Conservation (phyloP, 2,888 invertebrate species). For the Lepas anatifera region DNA sequence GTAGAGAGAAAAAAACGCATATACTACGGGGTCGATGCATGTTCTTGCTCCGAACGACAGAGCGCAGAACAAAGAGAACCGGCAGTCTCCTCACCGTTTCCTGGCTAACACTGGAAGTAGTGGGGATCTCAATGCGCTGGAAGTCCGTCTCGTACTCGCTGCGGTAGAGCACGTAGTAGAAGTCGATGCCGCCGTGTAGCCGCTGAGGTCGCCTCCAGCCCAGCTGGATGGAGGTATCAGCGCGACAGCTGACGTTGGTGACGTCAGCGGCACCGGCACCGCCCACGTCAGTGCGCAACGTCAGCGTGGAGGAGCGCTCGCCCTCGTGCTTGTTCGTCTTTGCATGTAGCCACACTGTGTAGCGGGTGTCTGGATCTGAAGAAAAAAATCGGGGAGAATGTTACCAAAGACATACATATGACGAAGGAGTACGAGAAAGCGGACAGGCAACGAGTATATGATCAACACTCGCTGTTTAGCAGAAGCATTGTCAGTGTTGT, state of each 20-base stretch:
- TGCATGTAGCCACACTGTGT: slow-evolving; percentile 75
- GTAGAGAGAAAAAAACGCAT: no score
- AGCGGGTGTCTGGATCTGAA: slow-evolving; percentile 70
- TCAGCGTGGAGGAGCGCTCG: slow-evolving; percentile 56
- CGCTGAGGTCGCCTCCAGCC: slow-evolving; percentile 69
- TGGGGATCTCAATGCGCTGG: background rate
- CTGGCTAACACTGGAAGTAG: background rate
- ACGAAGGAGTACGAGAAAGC: no score
- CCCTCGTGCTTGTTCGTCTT: slow-evolving; percentile 64
- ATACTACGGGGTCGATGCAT: no score
- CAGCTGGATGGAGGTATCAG: slow-evolving; percentile 61
- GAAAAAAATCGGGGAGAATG: no score
- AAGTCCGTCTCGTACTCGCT: slow-evolving; percentile 31
- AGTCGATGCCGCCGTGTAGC: slow-evolving; percentile 66
- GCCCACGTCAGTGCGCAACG: slow-evolving; percentile 65
- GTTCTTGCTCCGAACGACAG: no score
- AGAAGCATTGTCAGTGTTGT: no score
- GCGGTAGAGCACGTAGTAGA: slow-evolving; percentile 52
- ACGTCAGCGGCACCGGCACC: slow-evolving; percentile 65
- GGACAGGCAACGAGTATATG: background rate
- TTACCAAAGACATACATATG: no score
- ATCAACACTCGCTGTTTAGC: background rate
- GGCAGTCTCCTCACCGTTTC: background rate
- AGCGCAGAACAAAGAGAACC: no score
- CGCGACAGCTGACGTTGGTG: slow-evolving; percentile 67